Base-by-base conservation (phyloP, 92 coral and sea anemone genomes). In the Scolanthus callimorphus region DNA sequence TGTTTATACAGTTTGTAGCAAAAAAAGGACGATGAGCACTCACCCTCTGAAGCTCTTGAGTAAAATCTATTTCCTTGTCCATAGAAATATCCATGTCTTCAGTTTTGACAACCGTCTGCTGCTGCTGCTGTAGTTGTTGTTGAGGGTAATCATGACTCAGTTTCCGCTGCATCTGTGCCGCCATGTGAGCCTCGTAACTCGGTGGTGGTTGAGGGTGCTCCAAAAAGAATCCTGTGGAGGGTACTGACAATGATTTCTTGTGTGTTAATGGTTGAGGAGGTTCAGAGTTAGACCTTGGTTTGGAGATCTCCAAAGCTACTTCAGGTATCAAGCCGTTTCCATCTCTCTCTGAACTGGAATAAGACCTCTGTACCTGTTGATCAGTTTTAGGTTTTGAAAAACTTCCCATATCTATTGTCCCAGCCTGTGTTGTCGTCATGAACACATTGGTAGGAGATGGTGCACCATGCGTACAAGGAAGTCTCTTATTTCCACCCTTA, bases 1-100 rank as follows among this genome's bases (percentile, higher is more conserved):
- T n/a, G n/a, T n/a, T n/a, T n/a, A n/a, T n/a, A n/a, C n/a, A n/a
- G n/a, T n/a, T n/a, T n/a, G n/a, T n/a, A n/a, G 41, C 15, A 34
- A 34, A 34, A 34, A 34, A 15, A 34, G 6, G 6, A 6, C 6
- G 15, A 34, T 34, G 15, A 34, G 15, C 41, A 6, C 15, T 34
- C 29, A 91, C 97, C 96, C 86, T 85, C 41, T 94, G 96, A 25
- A 94, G 41, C 56, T 88, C 99, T 60, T 81, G 94, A 21, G 90
- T 80, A 2, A 94, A 65, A 37, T 90, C 94, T 45, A 73, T 82
- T 51, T 94, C 96, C 53, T 88, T 90, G 47, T 69, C 73, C 39
- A 63, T 54, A 50, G 67, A 85, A 54, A 77, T 29, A n/a, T 67
- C 84, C 70, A 69, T 54, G 63, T 77, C 84, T 31, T 72, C 86